These are phyloP conservation scores for Urosaurus nigricauda DNA, from an alignment of 2,797 vertebrate genomes.

Conservation along the genomic window DNA sequence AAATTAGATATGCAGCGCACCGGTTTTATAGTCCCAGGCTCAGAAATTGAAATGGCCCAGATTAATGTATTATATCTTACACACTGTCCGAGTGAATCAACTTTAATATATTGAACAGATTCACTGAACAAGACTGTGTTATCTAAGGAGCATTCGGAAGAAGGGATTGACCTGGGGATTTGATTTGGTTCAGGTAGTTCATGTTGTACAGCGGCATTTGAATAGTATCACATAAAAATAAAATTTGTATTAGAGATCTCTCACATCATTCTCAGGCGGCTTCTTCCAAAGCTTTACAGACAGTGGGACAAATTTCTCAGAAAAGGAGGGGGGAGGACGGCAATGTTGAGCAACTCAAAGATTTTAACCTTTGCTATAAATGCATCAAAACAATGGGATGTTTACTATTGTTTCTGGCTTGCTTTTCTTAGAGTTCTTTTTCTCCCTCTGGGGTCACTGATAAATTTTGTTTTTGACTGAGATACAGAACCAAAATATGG, in stretches of 20 bases:
- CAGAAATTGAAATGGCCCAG: slow-evolving; percentile 91
- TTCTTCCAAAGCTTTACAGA: slow-evolving; percentile 71
- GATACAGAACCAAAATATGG: neutral
- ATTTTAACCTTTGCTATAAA: slow-evolving; percentile 83
- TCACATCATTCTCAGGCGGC: slow-evolving; percentile 78
- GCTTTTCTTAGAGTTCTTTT: too few relatives aligned
- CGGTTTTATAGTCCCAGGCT: slow-evolving; percentile 92
- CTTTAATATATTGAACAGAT: slow-evolving; percentile 93
- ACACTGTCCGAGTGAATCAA: slow-evolving; percentile 90
- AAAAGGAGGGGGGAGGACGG: slow-evolving; percentile 48
- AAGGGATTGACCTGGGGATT: slow-evolving; percentile 91
- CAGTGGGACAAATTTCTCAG: slow-evolving; percentile 43
- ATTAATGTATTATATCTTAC: slow-evolving; percentile 94
- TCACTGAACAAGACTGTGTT: slow-evolving; percentile 91
- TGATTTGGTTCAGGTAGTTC: slow-evolving; percentile 91
- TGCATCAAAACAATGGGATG: slow-evolving; percentile 77
- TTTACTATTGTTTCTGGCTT: slow-evolving; percentile 39
- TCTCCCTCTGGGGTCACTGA: neutral
- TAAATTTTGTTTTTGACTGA: neutral
- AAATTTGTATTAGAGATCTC: slow-evolving; percentile 90
- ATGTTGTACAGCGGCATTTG: slow-evolving; percentile 86
- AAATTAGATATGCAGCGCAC: slow-evolving; percentile 95
- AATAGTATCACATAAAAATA: slow-evolving; percentile 89
- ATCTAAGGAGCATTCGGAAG: slow-evolving; percentile 90
- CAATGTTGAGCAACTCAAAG: slow-evolving; percentile 76